These are phyloP conservation scores for Spizella passerina DNA, from an alignment of 2,797 vertebrate genomes.

Conservation along the genomic window DNA sequence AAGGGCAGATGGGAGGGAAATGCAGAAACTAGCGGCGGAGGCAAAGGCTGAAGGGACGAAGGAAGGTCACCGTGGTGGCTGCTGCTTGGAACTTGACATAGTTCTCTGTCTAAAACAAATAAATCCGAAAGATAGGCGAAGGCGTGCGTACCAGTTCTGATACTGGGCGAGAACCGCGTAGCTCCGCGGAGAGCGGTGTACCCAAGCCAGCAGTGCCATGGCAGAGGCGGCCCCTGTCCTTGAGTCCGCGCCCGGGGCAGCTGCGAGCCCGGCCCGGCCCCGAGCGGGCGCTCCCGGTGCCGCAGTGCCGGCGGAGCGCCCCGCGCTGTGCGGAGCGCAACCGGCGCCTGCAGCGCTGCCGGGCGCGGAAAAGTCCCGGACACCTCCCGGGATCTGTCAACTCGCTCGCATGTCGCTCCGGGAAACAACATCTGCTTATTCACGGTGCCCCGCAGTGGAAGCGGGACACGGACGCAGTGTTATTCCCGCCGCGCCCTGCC, in stretches of 20 bases:
- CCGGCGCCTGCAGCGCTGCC: not conserved
- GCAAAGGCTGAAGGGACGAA: not conserved
- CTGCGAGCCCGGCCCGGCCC: not conserved
- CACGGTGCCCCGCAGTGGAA: not conserved
- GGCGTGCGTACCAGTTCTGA: not conserved
- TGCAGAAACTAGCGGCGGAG: not conserved
- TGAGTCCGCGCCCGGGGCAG: not conserved
- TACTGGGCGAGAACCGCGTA: rapidly evolving
- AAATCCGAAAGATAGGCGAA: not conserved
- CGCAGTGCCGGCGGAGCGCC: not conserved
- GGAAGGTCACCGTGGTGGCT: not conserved
- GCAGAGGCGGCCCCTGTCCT: not conserved
- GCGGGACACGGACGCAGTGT: not conserved
- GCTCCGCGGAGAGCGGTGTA: not conserved
- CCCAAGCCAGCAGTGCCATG: rapidly evolving
- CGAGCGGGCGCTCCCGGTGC: not conserved
- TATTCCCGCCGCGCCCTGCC: not conserved
- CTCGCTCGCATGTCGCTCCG: not conserved
- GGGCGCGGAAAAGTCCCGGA: not conserved
- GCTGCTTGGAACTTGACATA: not conserved
- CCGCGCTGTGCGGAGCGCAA: not conserved
- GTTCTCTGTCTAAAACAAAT: not conserved
- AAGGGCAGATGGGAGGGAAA: not conserved
- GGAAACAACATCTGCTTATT: not conserved
- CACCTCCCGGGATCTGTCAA: rapidly evolving